These are phyloP conservation scores for Cebidichthys violaceus DNA, from an alignment of 2,113 vertebrate genomes.

Conservation along the genomic window DNA sequence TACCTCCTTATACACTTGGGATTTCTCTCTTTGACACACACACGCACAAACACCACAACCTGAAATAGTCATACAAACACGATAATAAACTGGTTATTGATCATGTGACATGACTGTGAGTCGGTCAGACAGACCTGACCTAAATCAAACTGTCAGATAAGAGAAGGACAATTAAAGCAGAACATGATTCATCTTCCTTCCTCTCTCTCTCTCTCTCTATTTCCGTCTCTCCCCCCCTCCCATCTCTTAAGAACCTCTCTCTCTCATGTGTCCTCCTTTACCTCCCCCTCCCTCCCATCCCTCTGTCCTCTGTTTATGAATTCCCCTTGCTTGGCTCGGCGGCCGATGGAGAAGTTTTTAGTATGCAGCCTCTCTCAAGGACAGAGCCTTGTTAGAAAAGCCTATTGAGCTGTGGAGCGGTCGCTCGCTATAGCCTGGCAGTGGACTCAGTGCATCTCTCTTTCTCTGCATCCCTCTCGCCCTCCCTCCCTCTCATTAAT, in stretches of 20 bases:
- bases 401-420: conserved; percentile 82
- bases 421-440: conserved; percentile 61
- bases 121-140: conserved; percentile 64
- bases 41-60: conserved; percentile 5
- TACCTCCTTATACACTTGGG: conserved; percentile 19
- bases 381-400: conserved; percentile 83
- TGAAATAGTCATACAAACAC: conserved; percentile 8
- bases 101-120: conserved; percentile 66
- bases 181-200: conserved; percentile 71
- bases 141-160: conserved; percentile 61
- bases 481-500: conserved; percentile 76
- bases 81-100: conserved; percentile 68
- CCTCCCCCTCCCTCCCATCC: conserved; percentile 33
- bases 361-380: conserved; percentile 83
- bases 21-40: conserved; percentile 19
- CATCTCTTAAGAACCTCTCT: conserved; percentile 83
- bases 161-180: conserved; percentile 81
- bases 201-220: conserved; percentile 43
- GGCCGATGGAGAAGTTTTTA: conserved; percentile 80
- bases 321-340: conserved; percentile 77
- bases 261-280: conserved; percentile 66
- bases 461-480: conserved; percentile 60
- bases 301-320: conserved; percentile 80
- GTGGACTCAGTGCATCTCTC: conserved; percentile 53
- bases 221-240: conserved; percentile 46